A percentile compares a stretch with the other conserved stretches of the same genome.
phyloP scores from a whole-genome alignment of 1,140 invertebrate species.

The Anastatus disparis region DNA sequence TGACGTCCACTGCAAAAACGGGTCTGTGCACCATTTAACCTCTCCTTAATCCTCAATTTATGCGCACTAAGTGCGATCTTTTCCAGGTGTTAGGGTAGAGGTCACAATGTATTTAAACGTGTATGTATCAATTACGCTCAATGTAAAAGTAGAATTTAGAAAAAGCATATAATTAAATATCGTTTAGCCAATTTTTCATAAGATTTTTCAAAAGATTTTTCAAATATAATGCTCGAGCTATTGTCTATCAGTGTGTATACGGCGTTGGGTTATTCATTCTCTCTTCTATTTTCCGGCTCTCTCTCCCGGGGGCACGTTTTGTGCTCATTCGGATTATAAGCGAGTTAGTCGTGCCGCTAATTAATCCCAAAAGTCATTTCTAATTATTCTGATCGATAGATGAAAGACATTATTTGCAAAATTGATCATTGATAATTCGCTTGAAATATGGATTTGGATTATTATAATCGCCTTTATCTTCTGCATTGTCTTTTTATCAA shows the following conservation, averaged over 20 bases:
- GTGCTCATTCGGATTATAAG: no score
- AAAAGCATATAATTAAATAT: neutral
- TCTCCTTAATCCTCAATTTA: no score
- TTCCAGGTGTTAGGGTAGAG: no score
- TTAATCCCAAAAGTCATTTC: neutral
- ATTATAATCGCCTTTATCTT: neutral
- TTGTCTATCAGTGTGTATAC: neutral
- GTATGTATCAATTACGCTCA: no score
- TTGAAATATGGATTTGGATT: neutral
- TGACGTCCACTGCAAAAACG: no score
- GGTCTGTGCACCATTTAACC: no score
- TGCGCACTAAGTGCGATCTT: no score
- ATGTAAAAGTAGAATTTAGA: no score
- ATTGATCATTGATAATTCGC: neutral
- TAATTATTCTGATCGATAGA: neutral
- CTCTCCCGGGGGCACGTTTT: no score
- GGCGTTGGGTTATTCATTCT: neutral
- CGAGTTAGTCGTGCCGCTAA: no score
- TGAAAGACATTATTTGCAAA: slow-evolving; percentile 1
- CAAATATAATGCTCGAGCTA: neutral
- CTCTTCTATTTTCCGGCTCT: neutral
- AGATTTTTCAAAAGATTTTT: neutral
- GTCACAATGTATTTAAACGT: no score
- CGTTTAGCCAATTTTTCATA: neutral
- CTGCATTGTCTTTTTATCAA: neutral